Evolutionary conservation across 2,113 vertebrate genomes (phyloP).

Genomic region (Caloenas nicobarica): DNA sequence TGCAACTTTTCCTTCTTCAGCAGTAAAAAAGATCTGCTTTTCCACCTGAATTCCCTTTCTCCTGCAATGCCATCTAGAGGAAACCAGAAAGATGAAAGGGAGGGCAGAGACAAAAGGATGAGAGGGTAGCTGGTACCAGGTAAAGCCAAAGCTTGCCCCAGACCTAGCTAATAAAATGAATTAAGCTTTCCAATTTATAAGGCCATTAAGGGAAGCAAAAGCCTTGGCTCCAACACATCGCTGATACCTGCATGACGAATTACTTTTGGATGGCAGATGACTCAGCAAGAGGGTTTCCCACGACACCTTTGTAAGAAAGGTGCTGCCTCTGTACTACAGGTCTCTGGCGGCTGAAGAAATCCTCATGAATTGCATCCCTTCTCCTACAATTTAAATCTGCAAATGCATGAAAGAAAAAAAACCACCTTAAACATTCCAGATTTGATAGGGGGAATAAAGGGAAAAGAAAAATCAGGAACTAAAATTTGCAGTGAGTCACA

Average conservation of each 20-base stretch:
- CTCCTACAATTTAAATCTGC: neutral
- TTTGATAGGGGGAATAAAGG: neutral
- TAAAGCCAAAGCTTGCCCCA: neutral
- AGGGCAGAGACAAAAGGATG: neutral
- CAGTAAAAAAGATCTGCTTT: neutral
- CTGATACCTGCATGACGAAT: neutral
- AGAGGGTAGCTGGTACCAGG: accelerated
- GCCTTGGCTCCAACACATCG: accelerated
- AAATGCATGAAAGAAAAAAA: accelerated
- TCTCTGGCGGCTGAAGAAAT: neutral
- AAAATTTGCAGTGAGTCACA: neutral
- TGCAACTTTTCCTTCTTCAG: neutral
- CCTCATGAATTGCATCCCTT: neutral
- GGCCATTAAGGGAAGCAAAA: neutral
- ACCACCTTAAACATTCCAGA: neutral
- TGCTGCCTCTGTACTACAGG: accelerated
- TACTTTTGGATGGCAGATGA: accelerated
- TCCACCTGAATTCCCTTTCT: constrained; percentile 33
- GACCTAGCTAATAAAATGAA: neutral
- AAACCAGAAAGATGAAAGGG: neutral
- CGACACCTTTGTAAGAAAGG: neutral
- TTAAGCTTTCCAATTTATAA: neutral
- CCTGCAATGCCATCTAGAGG: constrained; percentile 68
- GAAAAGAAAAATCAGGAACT: neutral
- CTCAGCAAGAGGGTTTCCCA: neutral